These are phyloP conservation scores for Rhizoglyphus robini DNA, from an alignment of 1,140 invertebrate genomes.

Conservation along the genomic window DNA sequence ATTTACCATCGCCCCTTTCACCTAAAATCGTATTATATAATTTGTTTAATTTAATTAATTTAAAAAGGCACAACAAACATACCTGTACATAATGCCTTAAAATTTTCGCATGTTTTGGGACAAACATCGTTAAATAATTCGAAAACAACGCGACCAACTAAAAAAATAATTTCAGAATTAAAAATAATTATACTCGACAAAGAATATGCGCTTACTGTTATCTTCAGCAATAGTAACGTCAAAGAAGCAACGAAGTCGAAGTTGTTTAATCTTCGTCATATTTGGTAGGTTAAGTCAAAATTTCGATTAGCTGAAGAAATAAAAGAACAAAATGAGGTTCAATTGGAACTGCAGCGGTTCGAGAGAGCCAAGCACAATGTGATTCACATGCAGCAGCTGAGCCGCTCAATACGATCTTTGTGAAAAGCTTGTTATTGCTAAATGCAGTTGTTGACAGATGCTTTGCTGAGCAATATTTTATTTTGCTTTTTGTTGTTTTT, in stretches of 20 bases:
- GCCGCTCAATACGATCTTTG: neutral
- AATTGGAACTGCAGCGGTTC: no score
- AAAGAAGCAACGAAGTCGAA: conserved; percentile 59
- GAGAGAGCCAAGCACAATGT: no score
- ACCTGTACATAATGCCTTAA: conserved; percentile 34
- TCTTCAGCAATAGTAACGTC: conserved; percentile 81
- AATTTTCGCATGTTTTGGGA: conserved; percentile 56
- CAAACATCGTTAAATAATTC: conserved; percentile 82
- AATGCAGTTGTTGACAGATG: no score
- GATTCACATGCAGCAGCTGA: no score
- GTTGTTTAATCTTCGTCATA: conserved; percentile 19
- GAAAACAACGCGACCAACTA: conserved; percentile 75
- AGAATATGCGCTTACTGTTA: conserved; percentile 30
- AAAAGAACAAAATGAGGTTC: neutral
- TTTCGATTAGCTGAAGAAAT: neutral
- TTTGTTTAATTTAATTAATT: conserved; percentile 9
- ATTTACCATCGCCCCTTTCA: conserved; percentile 31
- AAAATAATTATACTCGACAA: neutral
- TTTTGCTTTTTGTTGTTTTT: no score
- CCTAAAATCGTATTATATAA: conserved; percentile 24
- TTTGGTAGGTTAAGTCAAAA: no score
- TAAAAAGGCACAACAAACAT: conserved; percentile 11
- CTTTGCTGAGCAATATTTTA: no score
- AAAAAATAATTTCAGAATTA: conserved; percentile 4
- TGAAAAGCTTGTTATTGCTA: neutral